Percentiles rank a stretch among this genome's conserved stretches.
Conservation (phyloP, 1,140 invertebrate species). For the Drosophila auraria region DNA sequence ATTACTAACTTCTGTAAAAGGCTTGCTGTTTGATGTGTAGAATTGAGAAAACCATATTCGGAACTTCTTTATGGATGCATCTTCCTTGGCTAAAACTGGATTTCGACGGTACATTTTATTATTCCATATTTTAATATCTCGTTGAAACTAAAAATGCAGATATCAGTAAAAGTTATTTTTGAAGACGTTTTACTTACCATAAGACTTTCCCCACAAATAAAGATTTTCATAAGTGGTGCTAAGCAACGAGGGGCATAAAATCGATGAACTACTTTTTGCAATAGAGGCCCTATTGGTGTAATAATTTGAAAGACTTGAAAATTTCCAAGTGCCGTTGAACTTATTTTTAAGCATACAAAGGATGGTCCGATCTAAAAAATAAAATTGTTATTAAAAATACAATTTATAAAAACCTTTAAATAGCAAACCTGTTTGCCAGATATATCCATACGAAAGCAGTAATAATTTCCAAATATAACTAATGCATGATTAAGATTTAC, state of each 20-base stretch:
- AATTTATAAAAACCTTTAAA: not conserved
- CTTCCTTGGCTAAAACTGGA: conserved; percentile 91
- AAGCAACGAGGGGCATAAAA: conserved; percentile 89
- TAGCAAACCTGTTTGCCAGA: conserved; percentile 61
- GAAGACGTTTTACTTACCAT: conserved; percentile 87
- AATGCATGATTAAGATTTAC: conserved; percentile 62
- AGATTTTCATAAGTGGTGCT: conserved; percentile 88
- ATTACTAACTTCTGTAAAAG: conserved; percentile 64
- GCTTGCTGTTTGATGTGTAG: conserved; percentile 91
- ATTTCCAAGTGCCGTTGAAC: conserved; percentile 87
- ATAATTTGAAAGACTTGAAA: conserved; percentile 92
- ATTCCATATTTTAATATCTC: conserved; percentile 96
- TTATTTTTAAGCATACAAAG: conserved; percentile 90
- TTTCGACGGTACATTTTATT: conserved; percentile 91
- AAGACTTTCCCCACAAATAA: conserved; percentile 90
- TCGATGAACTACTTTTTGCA: conserved; percentile 92
- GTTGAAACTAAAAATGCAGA: conserved; percentile 89
- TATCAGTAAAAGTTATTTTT: not conserved
- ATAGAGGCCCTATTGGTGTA: conserved; percentile 91
- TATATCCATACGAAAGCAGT: conserved; percentile 63
- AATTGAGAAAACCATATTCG: conserved; percentile 95
- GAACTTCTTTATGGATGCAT: conserved; percentile 90
- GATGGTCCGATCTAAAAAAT: conserved; percentile 90
- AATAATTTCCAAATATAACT: conserved; percentile 54
- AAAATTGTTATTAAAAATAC: not conserved